Evolutionary conservation across 2,797 vertebrate genomes (phyloP).

Genomic region (Emydoidea blandingii): DNA sequence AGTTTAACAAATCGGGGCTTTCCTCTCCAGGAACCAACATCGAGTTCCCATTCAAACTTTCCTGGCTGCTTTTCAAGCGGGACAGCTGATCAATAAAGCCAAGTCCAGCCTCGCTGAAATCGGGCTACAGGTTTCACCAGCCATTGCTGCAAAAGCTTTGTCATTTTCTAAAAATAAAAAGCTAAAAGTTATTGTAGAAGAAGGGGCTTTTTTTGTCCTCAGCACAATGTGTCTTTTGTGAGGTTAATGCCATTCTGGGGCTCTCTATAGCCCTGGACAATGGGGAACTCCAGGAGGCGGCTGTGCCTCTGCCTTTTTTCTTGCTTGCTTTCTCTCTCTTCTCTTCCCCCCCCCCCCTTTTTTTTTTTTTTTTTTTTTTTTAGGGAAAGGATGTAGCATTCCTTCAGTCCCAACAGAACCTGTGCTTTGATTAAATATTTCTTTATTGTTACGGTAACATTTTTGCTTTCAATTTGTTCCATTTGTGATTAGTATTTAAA

Average conservation of each 20-base stretch:
- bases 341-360: not conserved
- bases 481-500: constrained; percentile 78
- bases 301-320: constrained; percentile 83
- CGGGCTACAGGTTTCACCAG: constrained; percentile 83
- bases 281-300: constrained; percentile 81
- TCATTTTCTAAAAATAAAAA: constrained; percentile 86
- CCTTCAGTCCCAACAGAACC: constrained; percentile 81
- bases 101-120: constrained; percentile 68
- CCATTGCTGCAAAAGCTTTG: constrained; percentile 83
- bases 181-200: constrained; percentile 86
- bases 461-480: constrained; percentile 77
- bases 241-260: constrained; percentile 84
- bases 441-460: constrained; percentile 76
- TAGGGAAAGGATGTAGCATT: constrained; percentile 80
- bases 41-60: constrained; percentile 77
- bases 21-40: constrained; percentile 68
- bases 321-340: constrained; percentile 68
- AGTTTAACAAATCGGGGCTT: constrained; percentile 71
- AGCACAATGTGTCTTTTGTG: constrained; percentile 83
- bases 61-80: constrained; percentile 75
- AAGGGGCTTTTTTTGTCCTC: constrained; percentile 84
- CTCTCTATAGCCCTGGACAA: constrained; percentile 83
- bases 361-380: not conserved
- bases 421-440: constrained; percentile 82
- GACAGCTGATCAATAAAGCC: constrained; percentile 79